phyloP scores from a whole-genome alignment of 2,888 invertebrate species.

The Aethes cnicana region DNA sequence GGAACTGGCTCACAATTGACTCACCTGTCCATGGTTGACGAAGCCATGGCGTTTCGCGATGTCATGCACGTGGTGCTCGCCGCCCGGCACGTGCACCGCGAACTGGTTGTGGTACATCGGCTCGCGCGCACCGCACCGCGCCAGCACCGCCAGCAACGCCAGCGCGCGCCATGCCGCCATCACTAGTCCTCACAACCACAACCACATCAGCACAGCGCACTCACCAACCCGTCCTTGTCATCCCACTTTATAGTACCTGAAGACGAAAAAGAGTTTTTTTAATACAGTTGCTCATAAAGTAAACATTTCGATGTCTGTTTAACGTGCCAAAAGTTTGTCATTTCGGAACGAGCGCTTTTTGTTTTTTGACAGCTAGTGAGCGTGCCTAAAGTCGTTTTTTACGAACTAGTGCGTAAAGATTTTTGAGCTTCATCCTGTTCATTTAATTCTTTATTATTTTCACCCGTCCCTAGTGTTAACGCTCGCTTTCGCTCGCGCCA shows the following conservation, averaged over 20 bases:
- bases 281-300: too few species aligned
- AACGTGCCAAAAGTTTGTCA: too few species aligned
- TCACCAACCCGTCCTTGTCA: constrained; percentile 21
- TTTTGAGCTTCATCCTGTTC: too few species aligned
- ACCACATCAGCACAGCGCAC: constrained; percentile 18
- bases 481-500: too few species aligned
- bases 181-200: constrained; percentile 39
- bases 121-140: constrained; percentile 54
- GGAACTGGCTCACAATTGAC: constrained; percentile 43
- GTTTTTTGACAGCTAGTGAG: too few species aligned
- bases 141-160: constrained; percentile 52
- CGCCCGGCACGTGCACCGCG: constrained; percentile 92
- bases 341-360: too few species aligned
- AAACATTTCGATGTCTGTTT: constrained; percentile 1
- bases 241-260: constrained; percentile 27
- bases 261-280: background rate
- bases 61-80: constrained; percentile 86
- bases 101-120: constrained; percentile 90
- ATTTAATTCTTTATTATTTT: too few species aligned
- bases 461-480: too few species aligned
- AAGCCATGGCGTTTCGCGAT: constrained; percentile 94
- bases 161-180: constrained; percentile 66
- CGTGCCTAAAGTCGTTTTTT: too few species aligned
- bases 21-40: constrained; percentile 93
- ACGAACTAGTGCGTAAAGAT: too few species aligned